Conservation (phyloP, 1,140 invertebrate genomes). For the Cydia amplana region DNA sequence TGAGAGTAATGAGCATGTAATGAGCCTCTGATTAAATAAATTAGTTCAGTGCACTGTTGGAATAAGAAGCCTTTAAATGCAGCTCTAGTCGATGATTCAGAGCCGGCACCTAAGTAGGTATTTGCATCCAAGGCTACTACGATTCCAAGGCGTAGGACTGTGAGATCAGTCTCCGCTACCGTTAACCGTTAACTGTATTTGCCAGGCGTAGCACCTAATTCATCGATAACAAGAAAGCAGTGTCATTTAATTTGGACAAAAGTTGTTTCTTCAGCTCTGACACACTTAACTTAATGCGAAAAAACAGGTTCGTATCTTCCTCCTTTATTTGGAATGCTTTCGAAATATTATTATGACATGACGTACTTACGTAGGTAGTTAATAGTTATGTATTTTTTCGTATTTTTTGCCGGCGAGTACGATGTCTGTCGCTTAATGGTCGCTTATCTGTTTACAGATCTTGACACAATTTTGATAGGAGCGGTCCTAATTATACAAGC, state of each 20-base stretch:
- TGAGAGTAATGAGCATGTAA: no score
- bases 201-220: slow-evolving; percentile 13
- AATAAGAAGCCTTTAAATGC: slow-evolving; percentile 15
- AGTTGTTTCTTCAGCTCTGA: slow-evolving; percentile 6
- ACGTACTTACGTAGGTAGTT: no score
- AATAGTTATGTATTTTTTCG: background rate
- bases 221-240: slow-evolving; percentile 20
- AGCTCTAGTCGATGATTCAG: slow-evolving; percentile 24
- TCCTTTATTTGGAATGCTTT: slow-evolving; percentile 8
- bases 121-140: slow-evolving; percentile 21
- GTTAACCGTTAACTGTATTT: slow-evolving; percentile 8
- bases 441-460: slow-evolving; percentile 69
- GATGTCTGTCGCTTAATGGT: slow-evolving; percentile 42
- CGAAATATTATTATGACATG: slow-evolving; percentile 19
- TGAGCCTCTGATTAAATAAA: background rate
- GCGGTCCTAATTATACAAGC: slow-evolving; percentile 50
- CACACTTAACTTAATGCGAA: slow-evolving; percentile 10
- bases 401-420: background rate
- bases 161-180: slow-evolving; percentile 15
- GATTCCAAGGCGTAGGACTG: slow-evolving; percentile 19
- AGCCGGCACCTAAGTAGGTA: slow-evolving; percentile 14
- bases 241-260: slow-evolving; percentile 15
- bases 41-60: background rate
- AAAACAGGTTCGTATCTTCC: slow-evolving; percentile 18
- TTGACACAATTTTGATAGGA: slow-evolving; percentile 71